Evolutionary conservation across 2,797 vertebrate species (phyloP).

Genomic region (Spatula versicolor): DNA sequence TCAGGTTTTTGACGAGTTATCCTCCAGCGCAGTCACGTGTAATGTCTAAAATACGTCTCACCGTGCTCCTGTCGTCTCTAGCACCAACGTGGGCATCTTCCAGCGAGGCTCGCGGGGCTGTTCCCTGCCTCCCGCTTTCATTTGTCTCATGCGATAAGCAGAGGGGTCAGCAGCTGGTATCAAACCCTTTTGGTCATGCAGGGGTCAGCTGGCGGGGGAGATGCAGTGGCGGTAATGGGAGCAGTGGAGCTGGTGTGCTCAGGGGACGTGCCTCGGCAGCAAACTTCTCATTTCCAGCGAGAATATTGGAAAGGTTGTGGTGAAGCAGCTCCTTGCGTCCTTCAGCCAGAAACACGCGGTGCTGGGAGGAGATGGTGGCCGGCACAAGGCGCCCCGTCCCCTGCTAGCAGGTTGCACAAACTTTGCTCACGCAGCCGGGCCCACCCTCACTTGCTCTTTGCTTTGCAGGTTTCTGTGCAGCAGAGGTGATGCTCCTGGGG

Average conservation of each 20-base stretch:
- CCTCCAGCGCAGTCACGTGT: accelerated
- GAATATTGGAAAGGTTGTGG: background rate
- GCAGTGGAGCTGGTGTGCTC: background rate
- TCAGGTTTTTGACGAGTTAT: background rate
- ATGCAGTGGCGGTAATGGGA: background rate
- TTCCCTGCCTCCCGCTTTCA: background rate
- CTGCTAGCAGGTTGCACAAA: background rate
- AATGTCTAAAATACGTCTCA: accelerated
- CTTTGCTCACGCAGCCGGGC: background rate
- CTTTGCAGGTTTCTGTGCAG: background rate
- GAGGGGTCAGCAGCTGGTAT: background rate
- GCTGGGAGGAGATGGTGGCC: background rate
- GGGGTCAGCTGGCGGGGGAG: background rate
- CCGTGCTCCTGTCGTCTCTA: background rate
- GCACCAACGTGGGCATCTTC: accelerated
- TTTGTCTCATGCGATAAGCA: background rate
- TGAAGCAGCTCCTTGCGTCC: background rate
- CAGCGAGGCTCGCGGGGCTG: background rate
- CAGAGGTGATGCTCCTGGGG: background rate
- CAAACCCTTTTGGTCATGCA: background rate
- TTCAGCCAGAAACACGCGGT: accelerated
- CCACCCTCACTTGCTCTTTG: background rate
- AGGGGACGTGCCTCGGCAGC: background rate
- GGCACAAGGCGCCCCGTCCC: accelerated
- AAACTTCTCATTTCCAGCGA: background rate